Evolutionary conservation across 2,113 vertebrate species (phyloP).

Genomic region (Morone chrysops): DNA sequence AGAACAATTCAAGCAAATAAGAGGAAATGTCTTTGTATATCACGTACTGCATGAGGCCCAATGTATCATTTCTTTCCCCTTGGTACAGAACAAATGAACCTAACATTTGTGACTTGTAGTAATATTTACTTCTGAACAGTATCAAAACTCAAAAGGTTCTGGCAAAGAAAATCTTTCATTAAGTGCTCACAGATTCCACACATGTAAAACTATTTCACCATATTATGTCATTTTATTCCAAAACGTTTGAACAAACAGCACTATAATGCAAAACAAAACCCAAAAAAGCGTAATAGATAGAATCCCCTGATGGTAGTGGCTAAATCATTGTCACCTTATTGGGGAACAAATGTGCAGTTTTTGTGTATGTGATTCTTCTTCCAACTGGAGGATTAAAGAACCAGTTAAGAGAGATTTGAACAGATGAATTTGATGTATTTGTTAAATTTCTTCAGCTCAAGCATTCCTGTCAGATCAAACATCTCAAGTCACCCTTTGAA

Average conservation of each 20-base stretch:
- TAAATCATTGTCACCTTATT: constrained; percentile 52
- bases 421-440: neutral
- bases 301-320: constrained; percentile 21
- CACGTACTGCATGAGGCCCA: no score
- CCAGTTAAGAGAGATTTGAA: neutral
- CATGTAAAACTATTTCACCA: neutral
- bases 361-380: neutral
- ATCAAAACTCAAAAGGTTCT: neutral
- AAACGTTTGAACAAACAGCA: constrained; percentile 66
- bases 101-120: neutral
- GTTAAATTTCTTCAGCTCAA: neutral
- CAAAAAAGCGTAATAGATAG: neutral
- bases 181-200: constrained; percentile 1
- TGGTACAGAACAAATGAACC: no score
- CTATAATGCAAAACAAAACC: constrained; percentile 44
- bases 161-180: neutral
- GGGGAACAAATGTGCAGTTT: constrained; percentile 14
- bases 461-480: constrained; percentile 1
- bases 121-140: neutral
- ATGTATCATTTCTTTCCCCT: no score
- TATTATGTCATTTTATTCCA: constrained; percentile 74
- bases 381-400: neutral
- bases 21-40: no score
- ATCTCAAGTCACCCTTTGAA: constrained; percentile 25
- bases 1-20: no score